A percentile compares a stretch with the other conserved stretches of the same genome.
Conservation (phyloP, 2,888 invertebrate genomes). For the Ethmia dodecea region DNA sequence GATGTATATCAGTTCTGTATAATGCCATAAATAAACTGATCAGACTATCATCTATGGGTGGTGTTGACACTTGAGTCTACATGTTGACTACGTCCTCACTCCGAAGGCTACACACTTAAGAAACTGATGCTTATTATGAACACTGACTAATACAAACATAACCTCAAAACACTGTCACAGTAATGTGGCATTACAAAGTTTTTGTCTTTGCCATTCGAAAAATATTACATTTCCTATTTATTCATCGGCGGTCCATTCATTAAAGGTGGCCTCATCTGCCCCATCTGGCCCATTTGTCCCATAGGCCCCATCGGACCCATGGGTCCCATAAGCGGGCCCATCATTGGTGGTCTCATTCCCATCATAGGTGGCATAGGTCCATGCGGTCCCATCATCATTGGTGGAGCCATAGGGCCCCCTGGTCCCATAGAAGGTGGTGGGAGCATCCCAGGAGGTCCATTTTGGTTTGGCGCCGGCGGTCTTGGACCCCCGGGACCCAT, state of each 20-base stretch:
- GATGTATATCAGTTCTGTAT: no score
- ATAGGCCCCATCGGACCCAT: constrained; percentile 82
- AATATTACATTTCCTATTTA: constrained; percentile 49
- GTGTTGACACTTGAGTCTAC: no score
- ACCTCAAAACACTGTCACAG: no score
- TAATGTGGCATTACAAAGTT: no score
- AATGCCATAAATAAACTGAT: no score
- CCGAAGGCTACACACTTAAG: no score
- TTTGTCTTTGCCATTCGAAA: no score
- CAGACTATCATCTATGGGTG: no score
- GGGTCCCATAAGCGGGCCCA: constrained; percentile 79
- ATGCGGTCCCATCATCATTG: constrained; percentile 91
- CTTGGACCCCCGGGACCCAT: constrained; percentile 76
- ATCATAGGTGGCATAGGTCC: constrained; percentile 88
- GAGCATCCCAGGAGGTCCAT: constrained; percentile 81
- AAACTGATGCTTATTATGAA: no score
- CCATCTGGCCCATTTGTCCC: constrained; percentile 85
- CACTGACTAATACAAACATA: no score
- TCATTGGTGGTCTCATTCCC: constrained; percentile 82
- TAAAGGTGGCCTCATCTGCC: constrained; percentile 84
- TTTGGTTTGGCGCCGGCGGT: constrained; percentile 71
- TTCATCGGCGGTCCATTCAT: constrained; percentile 84
- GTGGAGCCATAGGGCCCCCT: constrained; percentile 83
- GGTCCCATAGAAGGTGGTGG: constrained; percentile 79
- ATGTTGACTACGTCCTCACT: no score